Evolutionary conservation across 2,888 invertebrate species (phyloP), one percentile per base, ranked within the genome.

Genomic region (Apeira syringaria): DNA sequence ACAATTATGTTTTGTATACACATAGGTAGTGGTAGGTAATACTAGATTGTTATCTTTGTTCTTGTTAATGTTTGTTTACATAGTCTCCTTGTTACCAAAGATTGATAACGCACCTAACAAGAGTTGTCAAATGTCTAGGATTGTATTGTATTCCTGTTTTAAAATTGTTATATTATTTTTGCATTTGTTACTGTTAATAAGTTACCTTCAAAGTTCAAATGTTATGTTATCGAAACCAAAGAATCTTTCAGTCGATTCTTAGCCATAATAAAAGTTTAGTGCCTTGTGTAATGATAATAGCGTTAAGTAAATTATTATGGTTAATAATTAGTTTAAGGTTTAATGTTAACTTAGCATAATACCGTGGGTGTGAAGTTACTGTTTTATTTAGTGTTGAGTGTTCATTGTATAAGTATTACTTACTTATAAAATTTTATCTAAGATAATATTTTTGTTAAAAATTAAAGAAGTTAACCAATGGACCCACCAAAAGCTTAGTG

Each of bases 71-170:
- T 81, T 81, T 37, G 38, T 49, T 80, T 37, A 32, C 47, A 86
- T 77, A 84, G 86, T 87, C 87, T 87, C 83, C 87, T 86, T 82
- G 88, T 89, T 89, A 86, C 88, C 88, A 88, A 89, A 88, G 88
- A 88, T 71, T 77, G 66, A 54, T 54, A 69, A 67, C 67, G 39
- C 47, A 39, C 32, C 39, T 44, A 50, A 74, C 61, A 64, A 66
- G 65, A 60, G 56, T 63, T 49, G 62, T 66, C 61, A 61, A 75
- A 82, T 77, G 71, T 70, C 73, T 64, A 59, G 65, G 67, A 77
- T 76, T 75, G 36, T 54, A 51, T 50, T n/a, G n/a, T n/a, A n/a
- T n/a, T n/a, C n/a, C n/a, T n/a, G n/a, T n/a, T 50, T 50, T 53
- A 33, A 13, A 59, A 44, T 57, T 54, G 59, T 62, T 64, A 25